Percentiles rank a stretch among this genome's conserved stretches.
Conservation (phyloP, 2,113 vertebrate genomes). For the Callaeas wilsoni region DNA sequence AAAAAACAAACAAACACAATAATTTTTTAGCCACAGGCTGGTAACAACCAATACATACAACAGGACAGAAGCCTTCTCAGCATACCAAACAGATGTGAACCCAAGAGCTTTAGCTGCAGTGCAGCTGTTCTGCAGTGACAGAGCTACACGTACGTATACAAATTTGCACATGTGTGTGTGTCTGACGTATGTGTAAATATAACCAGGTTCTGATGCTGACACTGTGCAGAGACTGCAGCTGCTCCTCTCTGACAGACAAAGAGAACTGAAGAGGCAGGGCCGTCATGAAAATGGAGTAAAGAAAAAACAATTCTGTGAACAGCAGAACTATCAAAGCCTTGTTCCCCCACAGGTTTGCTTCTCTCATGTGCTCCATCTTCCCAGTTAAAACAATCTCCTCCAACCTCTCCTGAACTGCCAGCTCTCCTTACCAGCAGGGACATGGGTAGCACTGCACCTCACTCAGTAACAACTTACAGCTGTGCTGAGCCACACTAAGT, state of each 20-base stretch:
- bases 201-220: accelerated
- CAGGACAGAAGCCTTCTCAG: background rate
- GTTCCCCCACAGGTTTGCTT: background rate
- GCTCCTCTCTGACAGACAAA: background rate
- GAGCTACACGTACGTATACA: accelerated
- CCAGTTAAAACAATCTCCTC: background rate
- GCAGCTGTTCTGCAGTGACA: background rate
- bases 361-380: background rate
- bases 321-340: background rate
- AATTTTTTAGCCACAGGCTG: background rate
- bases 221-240: background rate
- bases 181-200: background rate
- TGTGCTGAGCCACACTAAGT: background rate
- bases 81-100: background rate
- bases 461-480: background rate
- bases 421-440: background rate
- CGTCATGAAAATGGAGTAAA: background rate
- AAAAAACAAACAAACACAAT: background rate
- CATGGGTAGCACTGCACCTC: background rate
- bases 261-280: background rate
- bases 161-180: background rate
- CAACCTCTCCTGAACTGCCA: background rate
- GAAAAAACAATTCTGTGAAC: background rate
- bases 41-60: background rate
- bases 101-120: background rate